Base-by-base conservation (phyloP, 2,888 invertebrate species). In the Coecobrya sp. region DNA sequence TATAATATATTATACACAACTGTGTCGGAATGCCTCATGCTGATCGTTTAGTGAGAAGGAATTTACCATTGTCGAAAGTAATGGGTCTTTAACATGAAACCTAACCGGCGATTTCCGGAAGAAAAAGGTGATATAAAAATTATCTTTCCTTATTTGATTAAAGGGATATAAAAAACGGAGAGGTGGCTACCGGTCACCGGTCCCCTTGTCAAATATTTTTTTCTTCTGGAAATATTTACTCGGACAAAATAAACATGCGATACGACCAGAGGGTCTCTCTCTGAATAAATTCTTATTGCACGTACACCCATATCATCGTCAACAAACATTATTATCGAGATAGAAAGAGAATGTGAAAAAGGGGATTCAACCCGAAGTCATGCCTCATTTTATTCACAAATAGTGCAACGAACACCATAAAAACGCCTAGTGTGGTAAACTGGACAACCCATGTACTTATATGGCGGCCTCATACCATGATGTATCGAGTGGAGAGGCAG, bases 381-480 rank as follows among this genome's bases (percentile, higher is more conserved):
- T 88, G 88, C 88, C 85, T 92, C 82, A 86, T 91, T 91, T 91
- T 91, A 91, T 91, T 91, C 91, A 88, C 84, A 88, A 85, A 85
- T 79, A 88, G 92, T 85, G 89, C 22, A 86, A 70, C 62, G 86
- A 81, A 89, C 85, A 92, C 86, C 86, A 89, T 89, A 92, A 89
- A 92, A 92, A 92, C 92, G 92, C 92, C 92, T 92, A 70, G 86
- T 92, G 92, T 89, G 92, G 89, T 79, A 70, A 84, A 89, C 91
- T 86, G 92, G 92, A 92, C 92, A 92, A 89, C 92, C 92, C 92
- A 92, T 92, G 92, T 86, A 92, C 92, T 86, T 92, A 92, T 92
- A 92, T 79, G 92, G 92, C 70, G 89, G 81, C 49, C 73, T 85
- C 92, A 79, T 89, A 86, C 85, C 36, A 86, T 81, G 84, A 82